Evolutionary conservation across 2,888 invertebrate genomes (phyloP).

Genomic region (Campoplex nolae): DNA sequence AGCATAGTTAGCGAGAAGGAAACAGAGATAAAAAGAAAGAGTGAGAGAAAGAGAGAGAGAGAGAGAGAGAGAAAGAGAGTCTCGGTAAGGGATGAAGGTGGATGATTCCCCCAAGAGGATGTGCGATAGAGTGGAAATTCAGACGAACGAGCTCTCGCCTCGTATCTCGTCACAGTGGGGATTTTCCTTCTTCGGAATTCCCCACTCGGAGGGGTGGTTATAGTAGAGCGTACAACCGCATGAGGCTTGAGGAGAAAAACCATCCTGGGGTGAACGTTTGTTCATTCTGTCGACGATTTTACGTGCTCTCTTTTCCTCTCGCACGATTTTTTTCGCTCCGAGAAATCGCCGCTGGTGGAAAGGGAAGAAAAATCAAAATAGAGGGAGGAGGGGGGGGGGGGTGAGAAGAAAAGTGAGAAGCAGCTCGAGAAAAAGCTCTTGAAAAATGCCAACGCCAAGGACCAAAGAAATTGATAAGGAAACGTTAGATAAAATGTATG

Average conservation of each 20-base stretch:
- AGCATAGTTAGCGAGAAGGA: conserved; percentile 53
- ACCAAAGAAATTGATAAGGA: conserved; percentile 81
- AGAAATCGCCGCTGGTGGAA: conserved; percentile 58
- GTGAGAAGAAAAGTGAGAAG: conserved; percentile 69
- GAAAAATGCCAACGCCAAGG: conserved; percentile 76
- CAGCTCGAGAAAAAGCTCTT: conserved; percentile 65
- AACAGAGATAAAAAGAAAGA: neutral
- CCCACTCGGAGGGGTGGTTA: conserved; percentile 41
- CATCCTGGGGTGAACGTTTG: conserved; percentile 17
- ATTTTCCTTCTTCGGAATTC: conserved; percentile 56
- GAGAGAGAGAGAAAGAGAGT: conserved; percentile 10
- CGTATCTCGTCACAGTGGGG: conserved; percentile 25
- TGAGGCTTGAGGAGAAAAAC: conserved; percentile 55
- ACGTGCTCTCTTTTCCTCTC: conserved; percentile 66
- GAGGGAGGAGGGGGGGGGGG: conserved; percentile 34
- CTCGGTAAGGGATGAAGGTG: conserved; percentile 26
- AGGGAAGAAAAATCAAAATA: conserved; percentile 50
- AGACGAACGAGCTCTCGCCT: conserved; percentile 55
- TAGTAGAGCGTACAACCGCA: conserved; percentile 48
- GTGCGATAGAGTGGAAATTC: conserved; percentile 70
- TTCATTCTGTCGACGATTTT: conserved; percentile 44
- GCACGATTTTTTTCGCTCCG: conserved; percentile 57
- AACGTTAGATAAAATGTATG: conserved; percentile 76
- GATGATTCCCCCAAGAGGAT: conserved; percentile 67
- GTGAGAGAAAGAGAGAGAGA: neutral